Base-by-base conservation (phyloP, 2,797 vertebrate genomes). In the Crocidura indochinensis region DNA sequence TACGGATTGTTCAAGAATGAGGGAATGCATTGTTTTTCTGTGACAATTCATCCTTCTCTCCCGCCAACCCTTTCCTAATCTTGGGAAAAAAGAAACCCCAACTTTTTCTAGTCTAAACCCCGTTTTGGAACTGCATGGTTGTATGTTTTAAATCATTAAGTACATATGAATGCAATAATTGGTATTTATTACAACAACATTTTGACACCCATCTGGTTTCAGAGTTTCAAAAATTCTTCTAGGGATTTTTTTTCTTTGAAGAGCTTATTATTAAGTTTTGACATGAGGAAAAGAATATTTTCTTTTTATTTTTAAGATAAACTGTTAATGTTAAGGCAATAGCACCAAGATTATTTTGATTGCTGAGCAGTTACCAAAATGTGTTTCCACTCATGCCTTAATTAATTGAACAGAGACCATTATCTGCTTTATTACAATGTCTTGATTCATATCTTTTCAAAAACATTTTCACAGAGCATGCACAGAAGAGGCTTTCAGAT, bases 361-460 rank as follows among this genome's bases (percentile, higher is more conserved):
- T 94, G 94, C 6, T 29, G 89, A 96, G 96, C 96, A 96, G 97
- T 95, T 97, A 97, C 95, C 92, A 97, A 93, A 95, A 96, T 94
- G 96, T 94, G 93, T 97, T 95, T 95, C 92, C 92, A 96, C 96
- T 97, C 94, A 91, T 96, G 96, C 82, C 93, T 95, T 95, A 90
- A 87, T 12, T 97, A 97, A 96, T 95, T 93, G 95, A 97, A 94
- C 75, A 49, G 86, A 92, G 92, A 95, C 95, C 92, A 96, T 96
- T 96, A 97, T 97, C 97, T 95, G 95, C 96, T 97, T 96, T 96
- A 96, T 96, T 96, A 94, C 94, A 96, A 98, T 97, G 97, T 97
- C 96, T 97, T 98, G 96, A 97, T 98, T 98, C 98, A 98, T 99
- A 99, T 99, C 99, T 99, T 99, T 99, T 98, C 98, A 98, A 97